These are phyloP conservation scores for Lates japonicus DNA, from an alignment of 2,797 vertebrate species.

Conservation along the genomic window DNA sequence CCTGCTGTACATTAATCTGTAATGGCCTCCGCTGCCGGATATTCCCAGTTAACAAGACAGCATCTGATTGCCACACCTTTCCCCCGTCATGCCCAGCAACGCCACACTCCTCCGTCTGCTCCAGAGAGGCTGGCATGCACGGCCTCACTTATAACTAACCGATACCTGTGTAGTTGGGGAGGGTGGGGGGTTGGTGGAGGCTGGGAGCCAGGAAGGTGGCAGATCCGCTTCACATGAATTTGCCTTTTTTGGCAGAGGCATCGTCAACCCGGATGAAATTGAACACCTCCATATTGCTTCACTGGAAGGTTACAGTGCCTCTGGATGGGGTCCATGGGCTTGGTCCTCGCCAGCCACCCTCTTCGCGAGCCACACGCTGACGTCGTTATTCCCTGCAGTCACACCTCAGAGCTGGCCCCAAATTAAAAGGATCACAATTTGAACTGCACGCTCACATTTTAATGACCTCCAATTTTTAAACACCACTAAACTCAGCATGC, in stretches of 20 bases:
- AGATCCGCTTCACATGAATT: constrained; percentile 73
- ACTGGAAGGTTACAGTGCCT: constrained; percentile 63
- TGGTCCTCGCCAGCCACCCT: constrained; percentile 63
- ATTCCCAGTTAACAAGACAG: constrained; percentile 76
- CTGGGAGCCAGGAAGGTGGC: constrained; percentile 68
- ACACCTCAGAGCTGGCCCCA: constrained; percentile 48
- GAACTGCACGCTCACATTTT: constrained; percentile 60
- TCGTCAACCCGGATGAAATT: constrained; percentile 67
- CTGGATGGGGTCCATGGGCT: constrained; percentile 70
- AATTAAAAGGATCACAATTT: constrained; percentile 61
- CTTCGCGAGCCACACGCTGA: constrained; percentile 54
- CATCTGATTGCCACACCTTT: constrained; percentile 77
- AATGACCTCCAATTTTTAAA: constrained; percentile 62
- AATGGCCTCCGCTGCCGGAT: constrained; percentile 69
- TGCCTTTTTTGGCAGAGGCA: constrained; percentile 67
- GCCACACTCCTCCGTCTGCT: constrained; percentile 15
- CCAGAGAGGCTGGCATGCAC: constrained; percentile 29
- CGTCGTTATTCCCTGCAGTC: constrained; percentile 69
- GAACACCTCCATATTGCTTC: constrained; percentile 64
- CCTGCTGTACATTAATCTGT: constrained; percentile 82
- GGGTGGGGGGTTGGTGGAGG: neutral
- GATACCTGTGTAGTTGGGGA: constrained; percentile 60
- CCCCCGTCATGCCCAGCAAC: constrained; percentile 36
- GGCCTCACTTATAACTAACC: constrained; percentile 31
- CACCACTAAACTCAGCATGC: constrained; percentile 55